These are phyloP conservation scores for Luscinia luscinia DNA, from an alignment of 2,797 vertebrate genomes.

Conservation along the genomic window DNA sequence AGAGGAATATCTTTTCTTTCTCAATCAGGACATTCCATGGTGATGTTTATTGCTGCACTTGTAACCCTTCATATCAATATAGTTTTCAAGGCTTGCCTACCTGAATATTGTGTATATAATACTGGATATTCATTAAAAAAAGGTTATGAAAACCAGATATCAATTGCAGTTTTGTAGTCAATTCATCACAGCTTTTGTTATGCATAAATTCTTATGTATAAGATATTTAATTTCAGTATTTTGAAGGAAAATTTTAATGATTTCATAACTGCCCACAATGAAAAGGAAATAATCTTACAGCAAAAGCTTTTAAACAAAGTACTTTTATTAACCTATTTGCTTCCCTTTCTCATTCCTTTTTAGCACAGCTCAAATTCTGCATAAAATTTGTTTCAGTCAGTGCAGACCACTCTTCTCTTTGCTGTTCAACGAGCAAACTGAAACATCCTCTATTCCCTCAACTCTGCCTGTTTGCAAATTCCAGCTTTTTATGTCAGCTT, in stretches of 20 bases:
- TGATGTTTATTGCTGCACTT: background rate
- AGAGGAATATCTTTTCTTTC: constrained; percentile 18
- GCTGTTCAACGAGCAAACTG: background rate
- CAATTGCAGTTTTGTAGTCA: background rate
- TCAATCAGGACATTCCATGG: background rate
- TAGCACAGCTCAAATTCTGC: background rate
- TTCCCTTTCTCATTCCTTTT: background rate
- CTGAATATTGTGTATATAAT: background rate
- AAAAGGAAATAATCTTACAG: background rate
- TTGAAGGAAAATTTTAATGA: background rate
- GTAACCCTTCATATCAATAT: background rate
- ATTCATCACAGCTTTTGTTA: background rate
- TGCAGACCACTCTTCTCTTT: background rate
- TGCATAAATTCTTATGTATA: background rate
- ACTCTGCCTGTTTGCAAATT: constrained; percentile 5
- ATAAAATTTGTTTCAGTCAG: background rate
- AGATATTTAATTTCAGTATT: background rate
- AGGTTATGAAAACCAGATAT: background rate
- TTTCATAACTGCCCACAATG: background rate
- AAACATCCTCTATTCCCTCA: background rate
- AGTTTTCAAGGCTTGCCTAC: background rate
- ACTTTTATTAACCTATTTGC: background rate
- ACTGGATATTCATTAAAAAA: background rate
- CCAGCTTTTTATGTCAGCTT: constrained; percentile 10
- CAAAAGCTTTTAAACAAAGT: background rate